These are phyloP conservation scores for Portevinia maculata DNA, from an alignment of 2,888 invertebrate species.

Conservation along the genomic window DNA sequence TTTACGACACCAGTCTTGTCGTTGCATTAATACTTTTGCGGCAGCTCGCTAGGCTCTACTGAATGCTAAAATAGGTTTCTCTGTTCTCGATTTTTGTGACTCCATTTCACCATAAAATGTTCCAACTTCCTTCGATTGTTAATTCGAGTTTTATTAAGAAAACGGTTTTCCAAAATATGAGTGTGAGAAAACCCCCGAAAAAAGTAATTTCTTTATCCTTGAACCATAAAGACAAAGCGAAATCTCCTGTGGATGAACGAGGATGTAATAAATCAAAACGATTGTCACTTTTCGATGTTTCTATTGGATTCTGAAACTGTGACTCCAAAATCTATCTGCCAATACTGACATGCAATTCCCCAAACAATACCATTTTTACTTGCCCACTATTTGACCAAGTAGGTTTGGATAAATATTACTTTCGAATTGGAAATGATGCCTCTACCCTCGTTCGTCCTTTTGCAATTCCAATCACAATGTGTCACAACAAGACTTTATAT, in stretches of 20 bases:
- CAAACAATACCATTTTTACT: background rate
- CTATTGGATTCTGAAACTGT: background rate
- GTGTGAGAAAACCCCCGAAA: no score
- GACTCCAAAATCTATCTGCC: slow-evolving; percentile 11
- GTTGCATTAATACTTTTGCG: no score
- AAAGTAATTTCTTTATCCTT: background rate
- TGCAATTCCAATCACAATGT: slow-evolving; percentile 64
- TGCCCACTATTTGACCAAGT: slow-evolving; percentile 24
- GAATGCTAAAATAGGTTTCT: no score
- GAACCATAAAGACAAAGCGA: background rate
- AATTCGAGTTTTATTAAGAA: no score
- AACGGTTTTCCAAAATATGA: no score
- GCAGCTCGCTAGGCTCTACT: no score
- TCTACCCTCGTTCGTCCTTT: background rate
- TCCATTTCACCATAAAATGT: no score
- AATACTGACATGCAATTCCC: slow-evolving; percentile 52
- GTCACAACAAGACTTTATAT: slow-evolving; percentile 63
- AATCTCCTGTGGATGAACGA: background rate
- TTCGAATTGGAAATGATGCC: slow-evolving; percentile 51
- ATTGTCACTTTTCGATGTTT: slow-evolving; percentile 37
- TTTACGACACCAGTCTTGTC: no score
- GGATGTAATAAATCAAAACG: slow-evolving; percentile 38
- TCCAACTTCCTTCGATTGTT: no score
- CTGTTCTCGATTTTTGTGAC: no score
- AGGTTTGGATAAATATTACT: slow-evolving; percentile 48